Base-by-base conservation (phyloP, 2,113 vertebrate species). In the Antechinus stuartii region DNA sequence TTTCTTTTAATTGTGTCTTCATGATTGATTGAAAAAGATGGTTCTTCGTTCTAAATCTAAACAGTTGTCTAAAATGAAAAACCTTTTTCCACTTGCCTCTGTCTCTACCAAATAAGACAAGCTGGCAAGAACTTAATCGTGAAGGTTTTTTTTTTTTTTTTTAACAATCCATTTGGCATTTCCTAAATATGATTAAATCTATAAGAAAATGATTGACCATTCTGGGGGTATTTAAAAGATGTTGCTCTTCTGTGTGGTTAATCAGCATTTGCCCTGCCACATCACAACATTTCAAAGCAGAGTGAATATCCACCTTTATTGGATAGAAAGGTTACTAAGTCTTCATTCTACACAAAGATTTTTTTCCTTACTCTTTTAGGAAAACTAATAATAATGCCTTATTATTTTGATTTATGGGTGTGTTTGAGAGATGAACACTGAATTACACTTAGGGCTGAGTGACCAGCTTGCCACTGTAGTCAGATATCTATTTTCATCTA, bases 381-480 rank as follows among this genome's bases (percentile, higher is more conserved):
- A 97, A 97, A 97, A 96, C 92, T 50, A 96, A 95, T 93, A 96
- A 96, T 76, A 97, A 95, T 94, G 54, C n/a, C 95, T 96, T 96
- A 96, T 98, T 98, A 98, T 98, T 98, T 98, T 98, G 98, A 98
- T 98, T 97, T 97, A 94, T 91, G 94, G 97, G 89, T 95, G 97
- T 91, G 95, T 96, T 97, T 96, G 94, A 94, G 94, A 95, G 91
- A 94, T 96, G 96, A 96, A 97, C 97, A 95, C 97, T 94, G 97
- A 97, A 98, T 97, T 97, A 97, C 96, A 98, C 89, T 95, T 93
- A 95, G 90, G 97, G 96, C 96, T 96, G 95, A 97, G 97, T 97
- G 95, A 94, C 91, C 90, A 93, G 93, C 90, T 97, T 95, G 94
- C 97, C 97, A 96, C 95, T 98, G 97, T 96, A 97, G 98, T 94